Evolutionary conservation across 2,113 vertebrate genomes (phyloP).

Genomic region (Sylvilagus bachmani): DNA sequence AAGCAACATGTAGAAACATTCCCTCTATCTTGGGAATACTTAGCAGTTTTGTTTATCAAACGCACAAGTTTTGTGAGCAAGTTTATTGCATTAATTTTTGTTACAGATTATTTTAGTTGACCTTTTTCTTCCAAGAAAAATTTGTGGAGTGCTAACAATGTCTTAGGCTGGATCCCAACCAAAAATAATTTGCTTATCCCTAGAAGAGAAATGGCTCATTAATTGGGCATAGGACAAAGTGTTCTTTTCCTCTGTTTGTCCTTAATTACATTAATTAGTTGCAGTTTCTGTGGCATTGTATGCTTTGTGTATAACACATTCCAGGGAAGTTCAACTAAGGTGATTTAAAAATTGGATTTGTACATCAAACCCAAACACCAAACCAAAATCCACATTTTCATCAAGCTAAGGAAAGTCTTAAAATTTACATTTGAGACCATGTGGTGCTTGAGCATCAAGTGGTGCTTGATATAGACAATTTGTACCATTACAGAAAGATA

Average conservation of each 20-base stretch:
- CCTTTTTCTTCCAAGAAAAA: constrained; percentile 72
- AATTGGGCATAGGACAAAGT: constrained; percentile 67
- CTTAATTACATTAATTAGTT: constrained; percentile 76
- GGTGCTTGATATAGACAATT: constrained; percentile 39
- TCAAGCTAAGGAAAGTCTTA: constrained; percentile 29
- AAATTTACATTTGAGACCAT: constrained; percentile 48
- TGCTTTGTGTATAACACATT: constrained; percentile 64
- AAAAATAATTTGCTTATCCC: constrained; percentile 71
- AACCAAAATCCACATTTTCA: constrained; percentile 55
- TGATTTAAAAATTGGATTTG: constrained; percentile 68
- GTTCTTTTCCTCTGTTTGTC: constrained; percentile 68
- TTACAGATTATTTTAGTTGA: constrained; percentile 71
- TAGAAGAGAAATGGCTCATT: constrained; percentile 69
- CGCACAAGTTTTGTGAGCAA: constrained; percentile 72
- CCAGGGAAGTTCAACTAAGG: constrained; percentile 68
- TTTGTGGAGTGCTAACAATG: constrained; percentile 64
- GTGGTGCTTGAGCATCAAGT: too few relatives aligned
- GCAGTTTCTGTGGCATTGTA: constrained; percentile 61
- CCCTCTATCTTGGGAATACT: constrained; percentile 52
- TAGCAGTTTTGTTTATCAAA: constrained; percentile 67
- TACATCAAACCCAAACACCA: constrained; percentile 48
- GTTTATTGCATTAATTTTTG: constrained; percentile 72
- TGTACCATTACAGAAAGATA: constrained; percentile 25
- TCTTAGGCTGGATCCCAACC: constrained; percentile 49
- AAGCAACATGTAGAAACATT: constrained; percentile 55